Evolutionary conservation across 2,113 vertebrate species (phyloP), one percentile per base, ranked within the genome.

Genomic region (Micronisus gabar): DNA sequence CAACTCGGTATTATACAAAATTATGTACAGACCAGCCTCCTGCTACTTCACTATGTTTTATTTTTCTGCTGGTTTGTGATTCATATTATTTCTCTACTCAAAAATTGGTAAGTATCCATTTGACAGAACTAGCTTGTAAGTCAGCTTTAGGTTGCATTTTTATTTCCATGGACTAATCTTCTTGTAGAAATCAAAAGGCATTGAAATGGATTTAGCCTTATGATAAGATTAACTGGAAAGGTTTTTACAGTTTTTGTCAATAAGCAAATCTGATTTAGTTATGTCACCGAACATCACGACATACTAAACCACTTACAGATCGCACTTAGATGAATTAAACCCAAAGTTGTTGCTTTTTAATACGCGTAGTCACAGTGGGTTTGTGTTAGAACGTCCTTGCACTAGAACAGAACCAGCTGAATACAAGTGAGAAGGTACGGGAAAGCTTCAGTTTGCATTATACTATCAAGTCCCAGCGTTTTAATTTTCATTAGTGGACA

Each of bases 61-160:
- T 75, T 93, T 76, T 93, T 83, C 38, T 80, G 74, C 71, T 83
- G 17, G 20, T 96, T 56, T 81, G 74, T 88, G 75, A 90, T 88
- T 91, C 41, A 38, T 65, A 19, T 73, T 87, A 26, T 53, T 91
- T 83, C 62, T 50, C 81, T 76, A 45, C 82, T 56, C 62, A 80
- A 26, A 88, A 48, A 65, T 79, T 71, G 76, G 83, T 68, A 76
- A 79, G 52, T 17, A 58, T 50, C 81, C 66, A 71, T 76, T 80
- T 90, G 41, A 87, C 48, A 94, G 67, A 95, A 53, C 17, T 43
- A 88, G 66, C 52, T 76, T 86, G 22, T 68, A 84, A 73, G 27
- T 92, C 80, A 88, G 83, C 34, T 97, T 91, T 94, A 68, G 82
- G 93, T 80, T 95, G 81, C 83, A 68, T 79, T 93, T 92, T 45